Evolutionary conservation across 2,113 vertebrate species (phyloP).

Genomic region (Limanda limanda): DNA sequence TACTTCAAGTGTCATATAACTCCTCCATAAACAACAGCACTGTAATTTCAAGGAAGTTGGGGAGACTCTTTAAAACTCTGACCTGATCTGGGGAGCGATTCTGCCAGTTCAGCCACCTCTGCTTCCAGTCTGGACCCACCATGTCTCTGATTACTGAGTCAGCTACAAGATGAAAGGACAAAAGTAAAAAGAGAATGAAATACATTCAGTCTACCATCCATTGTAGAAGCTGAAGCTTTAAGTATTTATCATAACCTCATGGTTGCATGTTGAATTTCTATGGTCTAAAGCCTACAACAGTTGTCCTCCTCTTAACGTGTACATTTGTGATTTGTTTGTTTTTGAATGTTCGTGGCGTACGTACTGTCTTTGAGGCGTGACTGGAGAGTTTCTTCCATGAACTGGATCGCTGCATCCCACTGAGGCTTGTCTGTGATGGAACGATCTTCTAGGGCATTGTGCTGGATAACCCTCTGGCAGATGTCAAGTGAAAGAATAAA

Average conservation of each 20-base stretch:
- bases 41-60: not conserved
- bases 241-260: not conserved
- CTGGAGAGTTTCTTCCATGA: slow-evolving; percentile 97
- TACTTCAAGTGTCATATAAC: too few relatives aligned
- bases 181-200: not conserved
- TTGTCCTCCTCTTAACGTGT: too few relatives aligned
- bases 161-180: slow-evolving; percentile 75
- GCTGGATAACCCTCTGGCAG: slow-evolving; percentile 94
- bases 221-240: not conserved
- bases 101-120: slow-evolving; percentile 93
- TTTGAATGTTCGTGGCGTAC: slow-evolving; percentile 54
- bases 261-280: not conserved
- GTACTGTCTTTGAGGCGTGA: slow-evolving; percentile 95
- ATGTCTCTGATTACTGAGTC: slow-evolving; percentile 94
- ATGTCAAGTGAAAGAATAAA: slow-evolving; percentile 10
- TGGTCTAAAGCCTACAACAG: not conserved
- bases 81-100: slow-evolving; percentile 94
- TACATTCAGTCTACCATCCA: not conserved
- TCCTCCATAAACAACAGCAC: not conserved
- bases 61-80: not conserved
- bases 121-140: slow-evolving; percentile 96
- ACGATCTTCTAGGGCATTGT: slow-evolving; percentile 97
- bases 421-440: slow-evolving; percentile 98
- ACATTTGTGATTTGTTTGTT: too few relatives aligned
- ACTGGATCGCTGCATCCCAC: slow-evolving; percentile 98